These are phyloP conservation scores for Drosophila demipolita DNA, from an alignment of 2,888 invertebrate genomes.

Conservation along the genomic window DNA sequence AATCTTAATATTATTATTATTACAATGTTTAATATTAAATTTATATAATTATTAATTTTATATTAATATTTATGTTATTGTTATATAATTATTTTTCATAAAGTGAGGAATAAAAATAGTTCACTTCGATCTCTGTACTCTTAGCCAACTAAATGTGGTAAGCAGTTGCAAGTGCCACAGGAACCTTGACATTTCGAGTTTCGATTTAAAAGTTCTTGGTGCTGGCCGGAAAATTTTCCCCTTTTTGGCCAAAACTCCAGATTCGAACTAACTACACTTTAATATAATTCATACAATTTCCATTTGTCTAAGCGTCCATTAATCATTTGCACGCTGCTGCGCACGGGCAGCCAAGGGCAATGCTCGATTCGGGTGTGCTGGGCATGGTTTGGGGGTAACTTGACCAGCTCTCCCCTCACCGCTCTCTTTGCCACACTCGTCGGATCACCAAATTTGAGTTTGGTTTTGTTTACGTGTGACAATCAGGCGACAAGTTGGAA, in stretches of 20 bases:
- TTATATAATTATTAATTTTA: background rate
- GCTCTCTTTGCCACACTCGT: background rate
- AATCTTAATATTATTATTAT: background rate
- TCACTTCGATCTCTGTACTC: background rate
- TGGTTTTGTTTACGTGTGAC: constrained; percentile 80
- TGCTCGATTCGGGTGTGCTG: constrained; percentile 12
- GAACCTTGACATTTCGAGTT: constrained; percentile 40
- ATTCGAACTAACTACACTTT: constrained; percentile 79
- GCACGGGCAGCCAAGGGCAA: constrained; percentile 54
- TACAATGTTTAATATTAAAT: background rate
- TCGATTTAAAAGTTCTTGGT: constrained; percentile 42
- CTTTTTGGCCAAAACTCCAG: constrained; percentile 23
- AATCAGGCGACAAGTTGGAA: constrained; percentile 78
- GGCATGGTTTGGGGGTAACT: constrained; percentile 16
- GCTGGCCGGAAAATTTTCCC: constrained; percentile 16
- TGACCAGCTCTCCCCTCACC: constrained; percentile 37
- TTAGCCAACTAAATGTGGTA: background rate
- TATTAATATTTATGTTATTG: background rate
- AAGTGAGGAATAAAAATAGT: background rate
- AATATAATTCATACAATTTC: constrained; percentile 85
- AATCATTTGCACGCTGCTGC: constrained; percentile 83
- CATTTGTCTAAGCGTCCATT: constrained; percentile 84
- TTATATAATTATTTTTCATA: background rate
- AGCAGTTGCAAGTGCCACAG: constrained; percentile 4
- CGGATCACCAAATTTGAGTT: constrained; percentile 71